Evolutionary conservation across 2,888 invertebrate species (phyloP).

Genomic region (Eupithecia centaureata): DNA sequence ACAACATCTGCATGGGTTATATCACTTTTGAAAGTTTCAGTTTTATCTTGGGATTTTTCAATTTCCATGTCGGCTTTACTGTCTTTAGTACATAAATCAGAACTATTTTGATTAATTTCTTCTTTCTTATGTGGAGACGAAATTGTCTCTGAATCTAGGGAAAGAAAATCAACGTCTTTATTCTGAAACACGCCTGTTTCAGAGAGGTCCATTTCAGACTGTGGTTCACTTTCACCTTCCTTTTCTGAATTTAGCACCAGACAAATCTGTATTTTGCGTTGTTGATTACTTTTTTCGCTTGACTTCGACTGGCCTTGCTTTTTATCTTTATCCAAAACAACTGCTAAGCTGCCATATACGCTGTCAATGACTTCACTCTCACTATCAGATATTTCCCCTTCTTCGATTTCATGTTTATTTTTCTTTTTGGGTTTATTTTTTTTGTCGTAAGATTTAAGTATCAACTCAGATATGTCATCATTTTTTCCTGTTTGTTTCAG

Average conservation of each 20-base stretch:
- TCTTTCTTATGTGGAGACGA: conserved; percentile 26
- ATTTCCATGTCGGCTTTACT: neutral
- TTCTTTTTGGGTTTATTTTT: conserved; percentile 47
- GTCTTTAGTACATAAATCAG: conserved; percentile 9
- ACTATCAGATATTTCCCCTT: conserved; percentile 78
- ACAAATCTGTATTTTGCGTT: conserved; percentile 70
- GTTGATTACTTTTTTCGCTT: conserved; percentile 51
- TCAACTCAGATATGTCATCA: conserved; percentile 76
- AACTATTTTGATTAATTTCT: conserved; percentile 10
- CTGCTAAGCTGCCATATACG: conserved; percentile 68
- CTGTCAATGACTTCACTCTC: conserved; percentile 77
- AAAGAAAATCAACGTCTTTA: conserved; percentile 33
- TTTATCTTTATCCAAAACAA: conserved; percentile 57
- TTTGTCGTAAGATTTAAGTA: conserved; percentile 72
- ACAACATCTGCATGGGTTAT: neutral
- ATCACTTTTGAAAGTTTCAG: neutral
- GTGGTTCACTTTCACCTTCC: conserved; percentile 31
- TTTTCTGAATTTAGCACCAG: conserved; percentile 61
- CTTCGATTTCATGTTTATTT: conserved; percentile 63
- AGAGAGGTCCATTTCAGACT: conserved; percentile 45
- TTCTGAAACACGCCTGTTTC: conserved; percentile 64
- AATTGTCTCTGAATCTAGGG: conserved; percentile 30
- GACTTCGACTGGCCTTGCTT: conserved; percentile 36
- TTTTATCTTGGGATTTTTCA: neutral
- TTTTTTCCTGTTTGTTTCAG: conserved; percentile 73